These are phyloP conservation scores for Heterochromis multidens DNA, from an alignment of 2,113 vertebrate species.

Conservation along the genomic window DNA sequence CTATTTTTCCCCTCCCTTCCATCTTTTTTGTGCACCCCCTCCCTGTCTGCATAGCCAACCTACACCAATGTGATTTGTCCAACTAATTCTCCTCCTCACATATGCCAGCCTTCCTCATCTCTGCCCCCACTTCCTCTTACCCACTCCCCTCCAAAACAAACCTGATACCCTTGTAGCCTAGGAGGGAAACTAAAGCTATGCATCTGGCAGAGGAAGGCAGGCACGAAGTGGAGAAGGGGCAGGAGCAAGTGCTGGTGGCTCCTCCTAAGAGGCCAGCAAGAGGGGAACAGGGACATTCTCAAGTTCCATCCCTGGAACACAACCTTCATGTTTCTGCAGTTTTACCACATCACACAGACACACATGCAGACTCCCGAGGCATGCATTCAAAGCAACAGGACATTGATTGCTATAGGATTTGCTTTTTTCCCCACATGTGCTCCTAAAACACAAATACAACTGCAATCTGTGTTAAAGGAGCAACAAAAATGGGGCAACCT, in stretches of 20 bases:
- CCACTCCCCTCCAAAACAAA: conserved; percentile 64
- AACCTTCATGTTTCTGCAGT: conserved; percentile 59
- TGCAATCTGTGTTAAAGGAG: neutral
- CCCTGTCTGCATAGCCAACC: conserved; percentile 5
- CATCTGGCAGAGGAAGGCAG: conserved; percentile 44
- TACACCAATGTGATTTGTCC: conserved; percentile 6
- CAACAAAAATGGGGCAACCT: neutral
- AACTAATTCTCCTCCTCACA: conserved; percentile 18
- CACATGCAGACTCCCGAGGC: conserved; percentile 27
- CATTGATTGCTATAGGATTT: conserved; percentile 13
- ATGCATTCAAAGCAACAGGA: conserved; percentile 45
- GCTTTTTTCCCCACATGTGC: neutral
- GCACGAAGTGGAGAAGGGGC: conserved; percentile 41
- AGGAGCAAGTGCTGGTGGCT: conserved; percentile 56
- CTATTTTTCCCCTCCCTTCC: neutral
- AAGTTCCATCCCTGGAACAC: conserved; percentile 68
- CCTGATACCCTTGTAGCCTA: conserved; percentile 68
- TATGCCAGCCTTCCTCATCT: conserved; percentile 40
- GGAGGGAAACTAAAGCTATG: conserved; percentile 62
- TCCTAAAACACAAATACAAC: neutral
- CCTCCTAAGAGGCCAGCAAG: conserved; percentile 68
- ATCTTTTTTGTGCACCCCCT: neutral
- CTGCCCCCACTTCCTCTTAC: neutral
- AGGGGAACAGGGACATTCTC: conserved; percentile 68
- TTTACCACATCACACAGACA: conserved; percentile 66